phyloP scores from a whole-genome alignment of 2,797 vertebrate species.

The Cephalopachus bancanus region DNA sequence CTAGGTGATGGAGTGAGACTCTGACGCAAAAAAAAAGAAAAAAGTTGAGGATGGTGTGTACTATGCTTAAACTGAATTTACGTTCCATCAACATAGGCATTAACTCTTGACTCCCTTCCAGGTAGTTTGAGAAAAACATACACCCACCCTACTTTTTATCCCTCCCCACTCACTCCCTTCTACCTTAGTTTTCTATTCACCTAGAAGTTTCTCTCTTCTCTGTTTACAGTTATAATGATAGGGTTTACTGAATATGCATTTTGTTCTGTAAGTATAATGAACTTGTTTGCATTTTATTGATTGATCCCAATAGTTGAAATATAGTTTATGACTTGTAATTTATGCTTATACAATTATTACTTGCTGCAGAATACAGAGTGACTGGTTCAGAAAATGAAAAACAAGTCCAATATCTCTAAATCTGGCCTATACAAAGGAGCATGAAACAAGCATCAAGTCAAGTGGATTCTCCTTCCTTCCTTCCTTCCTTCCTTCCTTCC shows the following conservation, averaged over 20 bases:
- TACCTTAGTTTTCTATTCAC: background rate
- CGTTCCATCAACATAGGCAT: background rate
- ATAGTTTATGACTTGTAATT: background rate
- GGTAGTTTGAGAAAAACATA: background rate
- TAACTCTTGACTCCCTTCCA: background rate
- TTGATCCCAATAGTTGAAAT: background rate
- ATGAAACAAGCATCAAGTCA: background rate
- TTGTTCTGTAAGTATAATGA: background rate
- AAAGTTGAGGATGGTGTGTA: background rate
- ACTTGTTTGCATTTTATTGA: background rate
- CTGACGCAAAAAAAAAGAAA: no score
- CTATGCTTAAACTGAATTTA: background rate
- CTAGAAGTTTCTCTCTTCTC: background rate
- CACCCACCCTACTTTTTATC: background rate
- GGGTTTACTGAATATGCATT: background rate
- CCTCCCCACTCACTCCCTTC: background rate
- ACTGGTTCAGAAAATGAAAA: background rate
- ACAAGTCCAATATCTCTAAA: background rate
- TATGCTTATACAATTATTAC: background rate
- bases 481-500: no score
- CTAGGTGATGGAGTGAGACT: no score
- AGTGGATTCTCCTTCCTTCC: background rate
- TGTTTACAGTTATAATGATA: background rate
- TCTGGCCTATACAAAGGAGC: background rate
- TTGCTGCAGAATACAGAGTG: background rate